Evolutionary conservation across 2,888 invertebrate species (phyloP), one percentile per base, ranked within the genome.

Genomic region (Lypha dubia): DNA sequence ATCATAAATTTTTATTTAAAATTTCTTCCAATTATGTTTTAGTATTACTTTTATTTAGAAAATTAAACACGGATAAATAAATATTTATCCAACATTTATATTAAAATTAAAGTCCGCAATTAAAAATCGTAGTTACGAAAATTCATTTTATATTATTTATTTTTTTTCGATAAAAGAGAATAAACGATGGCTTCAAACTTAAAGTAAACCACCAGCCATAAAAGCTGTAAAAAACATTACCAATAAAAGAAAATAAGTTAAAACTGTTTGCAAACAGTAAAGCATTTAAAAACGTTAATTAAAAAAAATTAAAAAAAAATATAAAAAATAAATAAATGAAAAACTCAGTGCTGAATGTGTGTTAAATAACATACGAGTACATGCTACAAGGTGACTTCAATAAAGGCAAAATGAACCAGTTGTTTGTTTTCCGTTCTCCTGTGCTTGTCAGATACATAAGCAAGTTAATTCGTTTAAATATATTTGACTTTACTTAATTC

Each of bases 181-280:
- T 22, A 62, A 81, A 70, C 20, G 70, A 68, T 81, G 62, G 38
- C 71, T 76, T 53, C n/a, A 56, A n/a, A 71, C 80, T 74, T 44
- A 80, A 80, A 80, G 74, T 67, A 68, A 80, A 80, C 67, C 67
- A 62, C 60, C n/a, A 80, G 60, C 60, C 74, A 70, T 60, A 70
- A 49, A 63, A 56, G 32, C 28, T 38, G 53, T 13, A 20, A 68
- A 80, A 74, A 75, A 58, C 8, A 58, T 49, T 41, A 79, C 46
- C 15, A 53, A 53, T 62, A 74, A 68, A 35, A 53, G 22, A 35
- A 77, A 68, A 13, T 20, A 20, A 62, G 9, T 28, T 7, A 13
- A 49, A 46, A 53, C 24, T 44, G 11, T 51, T 28, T 13, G 38
- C 13, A 17, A 74, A 75, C 20, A 58, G 56, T 67, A 44, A 70